These are phyloP conservation scores for Hemicordylus capensis DNA, from an alignment of 2,113 vertebrate genomes.

Conservation along the genomic window DNA sequence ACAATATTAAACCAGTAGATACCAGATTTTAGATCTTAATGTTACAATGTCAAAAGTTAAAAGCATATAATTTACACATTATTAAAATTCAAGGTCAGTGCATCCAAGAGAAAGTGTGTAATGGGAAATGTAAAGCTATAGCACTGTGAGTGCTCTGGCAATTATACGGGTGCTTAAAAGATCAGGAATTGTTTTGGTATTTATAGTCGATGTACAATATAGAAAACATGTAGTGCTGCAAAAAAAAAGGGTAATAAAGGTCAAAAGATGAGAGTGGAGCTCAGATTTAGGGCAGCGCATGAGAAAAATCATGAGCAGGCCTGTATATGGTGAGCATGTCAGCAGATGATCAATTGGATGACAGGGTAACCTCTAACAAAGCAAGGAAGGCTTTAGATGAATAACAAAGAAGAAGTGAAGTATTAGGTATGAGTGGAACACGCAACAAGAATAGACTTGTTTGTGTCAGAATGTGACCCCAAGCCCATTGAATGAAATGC, in stretches of 20 bases:
- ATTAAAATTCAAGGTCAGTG: conserved; percentile 19
- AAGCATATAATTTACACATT: conserved; percentile 28
- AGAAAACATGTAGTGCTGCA: neutral
- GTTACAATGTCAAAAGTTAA: conserved; percentile 13
- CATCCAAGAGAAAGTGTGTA: neutral
- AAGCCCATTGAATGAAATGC: neutral
- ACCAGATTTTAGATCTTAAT: conserved; percentile 15
- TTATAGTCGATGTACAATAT: neutral
- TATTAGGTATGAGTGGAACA: neutral
- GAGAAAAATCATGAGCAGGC: neutral
- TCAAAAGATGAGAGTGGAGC: neutral
- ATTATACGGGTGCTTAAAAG: conserved; percentile 15
- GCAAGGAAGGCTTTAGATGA: conserved; percentile 13
- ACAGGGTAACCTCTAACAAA: neutral
- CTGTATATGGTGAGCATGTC: conserved; percentile 2
- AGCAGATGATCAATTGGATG: neutral
- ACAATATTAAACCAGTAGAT: neutral
- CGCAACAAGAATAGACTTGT: fast-evolving
- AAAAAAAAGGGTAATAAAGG: conserved; percentile 7
- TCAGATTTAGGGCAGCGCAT: neutral
- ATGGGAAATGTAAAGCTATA: conserved; percentile 1
- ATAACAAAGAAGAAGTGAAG: neutral
- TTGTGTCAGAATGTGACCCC: neutral
- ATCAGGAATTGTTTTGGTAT: conserved; percentile 17
- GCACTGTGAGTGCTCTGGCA: neutral